These are phyloP conservation scores for Colaptes auratus DNA, from an alignment of 2,113 vertebrate genomes.

Conservation along the genomic window DNA sequence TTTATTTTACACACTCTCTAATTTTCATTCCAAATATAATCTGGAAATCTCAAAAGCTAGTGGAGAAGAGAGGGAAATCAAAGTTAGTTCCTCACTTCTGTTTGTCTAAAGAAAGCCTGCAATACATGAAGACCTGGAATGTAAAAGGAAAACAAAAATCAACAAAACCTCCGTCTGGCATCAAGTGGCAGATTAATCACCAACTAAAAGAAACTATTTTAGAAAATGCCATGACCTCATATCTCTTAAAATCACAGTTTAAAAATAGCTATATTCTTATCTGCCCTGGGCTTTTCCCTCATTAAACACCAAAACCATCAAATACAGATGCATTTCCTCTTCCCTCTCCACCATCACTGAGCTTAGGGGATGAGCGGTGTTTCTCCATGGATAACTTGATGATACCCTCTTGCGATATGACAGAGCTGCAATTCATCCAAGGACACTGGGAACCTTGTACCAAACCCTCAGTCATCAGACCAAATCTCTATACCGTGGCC, in stretches of 20 bases:
- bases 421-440: neutral
- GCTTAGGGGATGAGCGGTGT: neutral
- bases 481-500: neutral
- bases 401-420: neutral
- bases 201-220: neutral
- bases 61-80: neutral
- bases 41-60: neutral
- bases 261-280: neutral
- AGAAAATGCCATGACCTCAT: neutral
- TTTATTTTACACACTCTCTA: neutral
- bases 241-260: neutral
- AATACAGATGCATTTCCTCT: neutral
- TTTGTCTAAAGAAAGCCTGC: neutral
- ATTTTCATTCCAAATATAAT: neutral
- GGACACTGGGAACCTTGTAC: neutral
- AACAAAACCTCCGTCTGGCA: neutral
- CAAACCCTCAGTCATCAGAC: neutral
- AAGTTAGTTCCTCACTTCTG: neutral
- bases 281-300: neutral
- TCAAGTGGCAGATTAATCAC: neutral
- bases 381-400: neutral
- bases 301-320: neutral
- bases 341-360: neutral
- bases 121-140: neutral
- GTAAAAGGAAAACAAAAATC: neutral